Conservation (phyloP, 2,797 vertebrate genomes). For the Catostomus latipinnis region DNA sequence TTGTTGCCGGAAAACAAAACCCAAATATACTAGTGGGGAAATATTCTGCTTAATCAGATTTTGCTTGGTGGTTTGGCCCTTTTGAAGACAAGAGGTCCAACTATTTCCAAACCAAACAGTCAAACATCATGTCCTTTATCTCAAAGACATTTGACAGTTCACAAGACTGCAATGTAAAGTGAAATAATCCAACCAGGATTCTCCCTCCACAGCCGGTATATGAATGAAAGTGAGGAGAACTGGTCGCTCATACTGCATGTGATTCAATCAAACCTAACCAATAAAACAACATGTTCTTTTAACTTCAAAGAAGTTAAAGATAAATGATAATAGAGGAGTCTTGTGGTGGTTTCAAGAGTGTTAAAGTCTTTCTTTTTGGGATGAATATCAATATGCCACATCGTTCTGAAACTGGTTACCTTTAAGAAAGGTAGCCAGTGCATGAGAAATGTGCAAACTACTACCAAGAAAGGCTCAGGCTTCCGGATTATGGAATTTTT, state of each 20-base stretch:
- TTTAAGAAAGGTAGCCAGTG: neutral
- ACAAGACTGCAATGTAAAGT: neutral
- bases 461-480: slow-evolving; percentile 5
- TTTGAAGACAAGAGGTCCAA: neutral
- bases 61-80: neutral
- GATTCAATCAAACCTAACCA: slow-evolving; percentile 68
- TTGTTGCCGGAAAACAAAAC: neutral
- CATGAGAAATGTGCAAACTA: neutral
- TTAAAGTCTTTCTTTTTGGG: slow-evolving; percentile 20
- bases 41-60: neutral
- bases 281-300: slow-evolving; percentile 61
- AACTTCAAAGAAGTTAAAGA: slow-evolving; percentile 87
- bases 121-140: neutral
- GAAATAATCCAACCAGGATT: neutral
- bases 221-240: neutral
- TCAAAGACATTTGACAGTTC: neutral
- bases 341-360: slow-evolving; percentile 36
- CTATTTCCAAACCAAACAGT: neutral
- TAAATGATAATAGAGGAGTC: slow-evolving; percentile 68
- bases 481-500: no score
- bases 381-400: neutral
- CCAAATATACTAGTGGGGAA: neutral
- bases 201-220: neutral
- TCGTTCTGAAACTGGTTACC: slow-evolving; percentile 6
- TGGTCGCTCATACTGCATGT: slow-evolving; percentile 4